phyloP scores from a whole-genome alignment of 1,140 invertebrate species.

The Zophobas atratus region DNA sequence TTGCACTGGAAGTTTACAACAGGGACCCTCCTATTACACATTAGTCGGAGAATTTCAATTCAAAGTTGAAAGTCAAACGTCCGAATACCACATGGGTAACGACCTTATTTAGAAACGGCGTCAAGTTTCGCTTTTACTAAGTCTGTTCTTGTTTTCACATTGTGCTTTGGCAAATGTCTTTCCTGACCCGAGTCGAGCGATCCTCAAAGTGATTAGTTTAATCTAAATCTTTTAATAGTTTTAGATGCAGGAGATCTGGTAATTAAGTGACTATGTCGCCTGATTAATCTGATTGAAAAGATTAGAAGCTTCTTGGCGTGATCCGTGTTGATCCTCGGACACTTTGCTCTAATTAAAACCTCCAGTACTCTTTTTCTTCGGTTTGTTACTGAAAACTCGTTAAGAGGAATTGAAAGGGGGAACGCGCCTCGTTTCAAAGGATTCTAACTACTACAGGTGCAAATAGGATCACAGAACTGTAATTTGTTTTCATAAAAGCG shows the following conservation, averaged over 20 bases:
- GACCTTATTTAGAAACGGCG: background rate
- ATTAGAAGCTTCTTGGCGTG: slow-evolving; percentile 29
- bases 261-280: slow-evolving; percentile 14
- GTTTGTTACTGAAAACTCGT: background rate
- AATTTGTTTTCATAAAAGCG: background rate
- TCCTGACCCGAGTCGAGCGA: slow-evolving; percentile 1
- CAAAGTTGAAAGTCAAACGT: background rate
- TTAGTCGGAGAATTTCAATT: background rate
- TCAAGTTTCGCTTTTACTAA: background rate
- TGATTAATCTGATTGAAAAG: slow-evolving; percentile 31
- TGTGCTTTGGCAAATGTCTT: background rate
- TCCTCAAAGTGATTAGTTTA: slow-evolving; percentile 29
- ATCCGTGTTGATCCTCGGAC: slow-evolving; percentile 19
- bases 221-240: slow-evolving; percentile 39
- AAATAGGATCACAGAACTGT: no score
- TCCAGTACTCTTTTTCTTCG: background rate
- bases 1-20: background rate
- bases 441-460: no score
- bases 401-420: background rate
- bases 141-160: no score
- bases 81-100: background rate
- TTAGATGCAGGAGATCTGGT: slow-evolving; percentile 23
- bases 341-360: slow-evolving; percentile 28
- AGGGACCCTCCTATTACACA: background rate
- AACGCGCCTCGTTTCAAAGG: no score